Evolutionary conservation across 2,888 invertebrate genomes (phyloP).

Genomic region (Muschampia plurimacula): DNA sequence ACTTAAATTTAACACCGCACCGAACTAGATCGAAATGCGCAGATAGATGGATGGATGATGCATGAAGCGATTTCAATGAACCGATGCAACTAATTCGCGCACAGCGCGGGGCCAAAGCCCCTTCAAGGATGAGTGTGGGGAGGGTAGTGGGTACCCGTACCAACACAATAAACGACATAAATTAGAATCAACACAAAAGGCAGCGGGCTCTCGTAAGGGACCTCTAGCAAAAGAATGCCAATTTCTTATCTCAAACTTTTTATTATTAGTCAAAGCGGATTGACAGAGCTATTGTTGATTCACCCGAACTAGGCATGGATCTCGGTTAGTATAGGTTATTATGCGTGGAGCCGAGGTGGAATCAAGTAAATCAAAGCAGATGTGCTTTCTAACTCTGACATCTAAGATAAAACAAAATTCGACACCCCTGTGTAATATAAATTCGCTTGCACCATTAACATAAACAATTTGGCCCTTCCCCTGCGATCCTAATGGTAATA

Average conservation of each 20-base stretch:
- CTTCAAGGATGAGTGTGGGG: constrained; percentile 80
- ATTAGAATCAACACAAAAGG: constrained; percentile 84
- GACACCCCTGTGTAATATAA: constrained; percentile 58
- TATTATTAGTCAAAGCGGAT: constrained; percentile 78
- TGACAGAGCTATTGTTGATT: constrained; percentile 73
- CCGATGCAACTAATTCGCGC: constrained; percentile 79
- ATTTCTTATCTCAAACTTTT: constrained; percentile 79
- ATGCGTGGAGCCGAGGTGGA: constrained; percentile 53
- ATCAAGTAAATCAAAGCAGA: constrained; percentile 77
- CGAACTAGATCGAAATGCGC: constrained; percentile 47
- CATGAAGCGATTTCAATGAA: constrained; percentile 70
- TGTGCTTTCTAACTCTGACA: constrained; percentile 64
- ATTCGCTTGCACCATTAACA: constrained; percentile 60
- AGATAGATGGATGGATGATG: constrained; percentile 55
- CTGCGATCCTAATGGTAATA: constrained; percentile 54
- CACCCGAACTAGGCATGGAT: constrained; percentile 59
- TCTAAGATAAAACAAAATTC: constrained; percentile 59
- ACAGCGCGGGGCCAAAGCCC: constrained; percentile 68
- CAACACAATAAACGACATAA: constrained; percentile 83
- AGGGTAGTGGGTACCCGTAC: constrained; percentile 62
- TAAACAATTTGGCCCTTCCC: constrained; percentile 65
- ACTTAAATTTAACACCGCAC: constrained; percentile 19
- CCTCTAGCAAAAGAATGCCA: constrained; percentile 81
- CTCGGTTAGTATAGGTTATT: constrained; percentile 55
- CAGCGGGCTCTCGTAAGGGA: constrained; percentile 78